Evolutionary conservation across 2,113 vertebrate genomes (phyloP).

Genomic region (Albula goreensis): DNA sequence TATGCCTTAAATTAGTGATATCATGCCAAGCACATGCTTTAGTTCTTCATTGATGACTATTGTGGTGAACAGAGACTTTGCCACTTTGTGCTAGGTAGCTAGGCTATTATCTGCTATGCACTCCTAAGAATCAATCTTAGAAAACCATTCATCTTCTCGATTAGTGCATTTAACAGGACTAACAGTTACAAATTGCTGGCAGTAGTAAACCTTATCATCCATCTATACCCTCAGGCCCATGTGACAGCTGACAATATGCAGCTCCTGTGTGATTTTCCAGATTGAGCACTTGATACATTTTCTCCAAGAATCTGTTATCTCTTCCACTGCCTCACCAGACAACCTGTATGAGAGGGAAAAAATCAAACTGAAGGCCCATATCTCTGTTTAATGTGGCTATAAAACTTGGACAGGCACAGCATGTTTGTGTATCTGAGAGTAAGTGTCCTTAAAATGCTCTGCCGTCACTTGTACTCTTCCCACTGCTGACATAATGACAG

Average conservation of each 20-base stretch:
- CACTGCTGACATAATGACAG: slow-evolving; percentile 38
- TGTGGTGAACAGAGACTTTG: slow-evolving; percentile 14
- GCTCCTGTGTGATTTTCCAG: slow-evolving; percentile 13
- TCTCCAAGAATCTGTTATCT: slow-evolving; percentile 25
- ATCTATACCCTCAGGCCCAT: slow-evolving; percentile 30
- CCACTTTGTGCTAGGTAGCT: neutral
- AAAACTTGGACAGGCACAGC: slow-evolving; percentile 19
- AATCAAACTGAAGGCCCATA: slow-evolving; percentile 29
- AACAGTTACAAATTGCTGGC: slow-evolving; percentile 32
- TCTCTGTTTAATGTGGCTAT: slow-evolving; percentile 20
- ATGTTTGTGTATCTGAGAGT: neutral
- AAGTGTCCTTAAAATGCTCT: neutral
- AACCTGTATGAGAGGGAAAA: neutral
- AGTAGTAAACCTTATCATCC: slow-evolving; percentile 24
- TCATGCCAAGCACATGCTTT: neutral
- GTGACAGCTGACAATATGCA: slow-evolving; percentile 31
- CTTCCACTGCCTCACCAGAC: slow-evolving; percentile 20
- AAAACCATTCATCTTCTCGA: slow-evolving; percentile 32
- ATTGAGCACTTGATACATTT: slow-evolving; percentile 21
- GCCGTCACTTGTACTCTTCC: neutral
- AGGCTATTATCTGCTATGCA: slow-evolving; percentile 33
- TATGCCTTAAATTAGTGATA: no score
- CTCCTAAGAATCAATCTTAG: slow-evolving; percentile 34
- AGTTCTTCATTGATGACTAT: slow-evolving; percentile 38
- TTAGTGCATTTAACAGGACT: slow-evolving; percentile 22